These are phyloP conservation scores for Uria aalge DNA, from an alignment of 2,113 vertebrate genomes.

Conservation along the genomic window DNA sequence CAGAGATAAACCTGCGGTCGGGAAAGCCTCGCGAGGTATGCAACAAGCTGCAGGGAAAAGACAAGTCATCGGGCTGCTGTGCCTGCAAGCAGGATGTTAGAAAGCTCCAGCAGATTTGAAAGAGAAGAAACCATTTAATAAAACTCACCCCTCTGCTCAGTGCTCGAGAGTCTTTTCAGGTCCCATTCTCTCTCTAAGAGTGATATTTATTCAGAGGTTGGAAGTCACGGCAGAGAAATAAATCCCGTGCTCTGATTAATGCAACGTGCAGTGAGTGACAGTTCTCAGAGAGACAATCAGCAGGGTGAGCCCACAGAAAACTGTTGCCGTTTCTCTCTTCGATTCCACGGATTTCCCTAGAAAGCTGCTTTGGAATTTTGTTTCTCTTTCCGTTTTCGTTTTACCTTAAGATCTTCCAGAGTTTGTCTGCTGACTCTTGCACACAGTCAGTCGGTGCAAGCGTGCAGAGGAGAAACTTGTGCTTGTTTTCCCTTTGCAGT, in stretches of 20 bases:
- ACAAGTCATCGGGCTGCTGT: constrained; percentile 45
- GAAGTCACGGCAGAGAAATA: constrained; percentile 3
- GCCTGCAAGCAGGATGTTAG: constrained; percentile 38
- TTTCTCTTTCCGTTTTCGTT: constrained; percentile 9
- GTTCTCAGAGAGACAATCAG: constrained; percentile 1
- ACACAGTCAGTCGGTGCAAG: constrained; percentile 11
- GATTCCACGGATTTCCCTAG: constrained; percentile 22
- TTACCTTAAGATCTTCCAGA: constrained; percentile 35
- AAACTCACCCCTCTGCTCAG: constrained; percentile 69
- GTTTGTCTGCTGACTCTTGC: constrained; percentile 23
- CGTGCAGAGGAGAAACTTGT: constrained; percentile 70
- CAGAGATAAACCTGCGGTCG: not conserved
- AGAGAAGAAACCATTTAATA: constrained; percentile 38
- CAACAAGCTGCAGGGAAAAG: constrained; percentile 55
- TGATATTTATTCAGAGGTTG: constrained; percentile 2
- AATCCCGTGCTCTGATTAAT: constrained; percentile 29
- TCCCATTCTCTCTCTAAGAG: constrained; percentile 33
- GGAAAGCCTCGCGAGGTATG: constrained; percentile 44
- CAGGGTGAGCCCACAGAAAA: not conserved
- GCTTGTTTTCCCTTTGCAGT: constrained; percentile 62
- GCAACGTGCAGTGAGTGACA: constrained; percentile 48
- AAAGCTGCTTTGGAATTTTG: constrained; percentile 6
- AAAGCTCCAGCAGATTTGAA: constrained; percentile 49
- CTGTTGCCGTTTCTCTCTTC: not conserved
- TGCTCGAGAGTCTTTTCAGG: constrained; percentile 38